A percentile compares a stretch with the other conserved stretches of the same genome.
Evolutionary conservation across 2,888 invertebrate genomes (phyloP).

Genomic region (Lomographa bimaculata): DNA sequence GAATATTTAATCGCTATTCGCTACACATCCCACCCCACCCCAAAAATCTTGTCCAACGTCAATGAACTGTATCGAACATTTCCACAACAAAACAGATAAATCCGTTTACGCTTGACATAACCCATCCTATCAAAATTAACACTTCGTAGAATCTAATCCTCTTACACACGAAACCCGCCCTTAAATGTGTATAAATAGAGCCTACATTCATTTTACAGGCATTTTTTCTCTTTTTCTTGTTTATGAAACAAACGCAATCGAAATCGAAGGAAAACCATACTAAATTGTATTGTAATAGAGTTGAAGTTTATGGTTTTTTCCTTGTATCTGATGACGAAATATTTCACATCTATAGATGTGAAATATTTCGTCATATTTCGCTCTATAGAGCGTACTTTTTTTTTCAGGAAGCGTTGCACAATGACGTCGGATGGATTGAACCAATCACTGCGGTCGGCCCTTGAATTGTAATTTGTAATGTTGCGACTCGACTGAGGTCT

Average conservation of each 20-base stretch:
- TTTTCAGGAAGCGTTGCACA: constrained; percentile 17
- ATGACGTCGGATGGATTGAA: constrained; percentile 22
- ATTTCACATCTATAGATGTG: no score
- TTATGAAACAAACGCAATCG: no score
- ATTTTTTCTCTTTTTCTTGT: no score
- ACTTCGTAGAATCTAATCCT: constrained; percentile 19
- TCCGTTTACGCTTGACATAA: constrained; percentile 22
- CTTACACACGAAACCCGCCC: constrained; percentile 7
- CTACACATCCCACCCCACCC: constrained; percentile 10
- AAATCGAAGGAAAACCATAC: no score
- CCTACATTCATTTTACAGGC: no score
- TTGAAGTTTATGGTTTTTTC: no score
- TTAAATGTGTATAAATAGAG: no score
- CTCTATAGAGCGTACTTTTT: constrained; percentile 2
- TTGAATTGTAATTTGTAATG: no score
- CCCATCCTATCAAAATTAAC: constrained; percentile 22
- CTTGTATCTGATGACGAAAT: no score
- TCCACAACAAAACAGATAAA: constrained; percentile 22
- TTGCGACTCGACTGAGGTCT: constrained; percentile 2
- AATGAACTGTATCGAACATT: constrained; percentile 5
- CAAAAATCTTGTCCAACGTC: constrained; percentile 4
- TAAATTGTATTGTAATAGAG: no score
- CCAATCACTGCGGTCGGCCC: constrained; percentile 26
- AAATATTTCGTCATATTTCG: no score
- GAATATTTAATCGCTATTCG: no score